Evolutionary conservation across 2,797 vertebrate genomes (phyloP), one percentile per base, ranked within the genome.

Genomic region (Pseudomugil gertrudae): DNA sequence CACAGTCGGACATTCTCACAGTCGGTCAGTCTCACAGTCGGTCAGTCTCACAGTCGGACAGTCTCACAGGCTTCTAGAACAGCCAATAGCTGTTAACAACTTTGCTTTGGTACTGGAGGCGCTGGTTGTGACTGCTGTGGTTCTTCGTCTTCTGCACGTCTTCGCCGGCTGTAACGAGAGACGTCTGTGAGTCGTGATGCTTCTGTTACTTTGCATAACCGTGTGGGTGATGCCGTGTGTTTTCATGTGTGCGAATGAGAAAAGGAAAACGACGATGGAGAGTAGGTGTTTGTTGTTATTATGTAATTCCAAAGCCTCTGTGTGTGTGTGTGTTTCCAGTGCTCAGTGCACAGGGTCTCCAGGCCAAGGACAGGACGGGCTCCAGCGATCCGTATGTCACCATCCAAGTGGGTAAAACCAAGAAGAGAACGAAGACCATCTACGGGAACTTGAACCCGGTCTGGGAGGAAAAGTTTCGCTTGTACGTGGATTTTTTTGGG

Each of bases 371-470:
- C 92, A 94, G 97, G 83, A 99, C 97, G 0, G 98, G 98, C 27
- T 97, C 97, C 88, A 99, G 97, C 1, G 98, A 99, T 81, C 98
- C 98, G 0, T 99, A 99, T 0, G 98, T 99, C 81, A 99, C 97
- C 0, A 96, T 99, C 74, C 98, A 99, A 90, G 97, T 99, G 14
- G 97, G 97, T 43, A 99, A 99, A 90, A 98, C 96, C 48, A 99
- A 98, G 91, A 99, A 96, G 89, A 95, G 97, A 63, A 99, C 98
- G 32, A 99, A 99, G 89, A 99, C 98, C 0, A 98, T 99, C 84
- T 99, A 96, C 40, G 96, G 97, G 14, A 99, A 99, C 89, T 92
- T 99, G 69, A 99, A 99, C 88, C 98, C 98, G 0, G 91, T 99
- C 57, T 99, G 98, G 98, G 97, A 99, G 70, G 97, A 99, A 68